phyloP scores from a whole-genome alignment of 64 coral and sea anemone genomes.

The Montipora foliosa region DNA sequence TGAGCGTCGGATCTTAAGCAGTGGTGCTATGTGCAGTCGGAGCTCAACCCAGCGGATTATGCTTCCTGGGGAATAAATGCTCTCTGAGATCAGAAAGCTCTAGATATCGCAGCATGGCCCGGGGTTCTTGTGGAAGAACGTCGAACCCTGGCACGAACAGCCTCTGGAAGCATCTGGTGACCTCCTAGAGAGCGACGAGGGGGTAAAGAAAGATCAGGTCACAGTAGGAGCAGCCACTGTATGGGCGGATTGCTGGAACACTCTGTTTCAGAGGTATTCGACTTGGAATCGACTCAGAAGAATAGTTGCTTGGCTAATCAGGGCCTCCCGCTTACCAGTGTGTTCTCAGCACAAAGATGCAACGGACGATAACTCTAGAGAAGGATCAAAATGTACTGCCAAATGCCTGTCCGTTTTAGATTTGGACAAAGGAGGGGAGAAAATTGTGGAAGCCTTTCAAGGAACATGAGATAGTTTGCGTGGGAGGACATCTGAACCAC shows the following conservation, averaged over 20 bases:
- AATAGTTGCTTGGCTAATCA: not conserved
- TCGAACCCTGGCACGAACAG: conserved; percentile 68
- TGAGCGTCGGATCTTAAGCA: conserved; percentile 42
- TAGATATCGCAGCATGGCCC: conserved; percentile 39
- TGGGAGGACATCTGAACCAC: not conserved
- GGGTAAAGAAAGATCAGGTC: conserved; percentile 39
- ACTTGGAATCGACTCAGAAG: not conserved
- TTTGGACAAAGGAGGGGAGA: no score
- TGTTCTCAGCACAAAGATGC: not conserved
- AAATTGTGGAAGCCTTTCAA: not conserved
- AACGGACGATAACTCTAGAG: not conserved
- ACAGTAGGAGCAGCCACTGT: not conserved
- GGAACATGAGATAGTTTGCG: not conserved
- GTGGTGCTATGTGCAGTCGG: conserved; percentile 61
- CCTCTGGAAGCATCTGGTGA: not conserved
- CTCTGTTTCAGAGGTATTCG: not conserved
- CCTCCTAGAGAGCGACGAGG: conserved; percentile 15
- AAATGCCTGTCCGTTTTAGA: no score
- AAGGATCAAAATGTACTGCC: not conserved
- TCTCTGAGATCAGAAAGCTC: conserved; percentile 40
- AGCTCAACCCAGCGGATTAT: conserved; percentile 70
- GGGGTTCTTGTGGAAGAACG: conserved; percentile 63
- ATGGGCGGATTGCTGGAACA: not conserved
- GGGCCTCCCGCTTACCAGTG: not conserved
- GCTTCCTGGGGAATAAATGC: conserved; percentile 68